Evolutionary conservation across 2,113 vertebrate species (phyloP).

Genomic region (Myiozetetes cayanensis): DNA sequence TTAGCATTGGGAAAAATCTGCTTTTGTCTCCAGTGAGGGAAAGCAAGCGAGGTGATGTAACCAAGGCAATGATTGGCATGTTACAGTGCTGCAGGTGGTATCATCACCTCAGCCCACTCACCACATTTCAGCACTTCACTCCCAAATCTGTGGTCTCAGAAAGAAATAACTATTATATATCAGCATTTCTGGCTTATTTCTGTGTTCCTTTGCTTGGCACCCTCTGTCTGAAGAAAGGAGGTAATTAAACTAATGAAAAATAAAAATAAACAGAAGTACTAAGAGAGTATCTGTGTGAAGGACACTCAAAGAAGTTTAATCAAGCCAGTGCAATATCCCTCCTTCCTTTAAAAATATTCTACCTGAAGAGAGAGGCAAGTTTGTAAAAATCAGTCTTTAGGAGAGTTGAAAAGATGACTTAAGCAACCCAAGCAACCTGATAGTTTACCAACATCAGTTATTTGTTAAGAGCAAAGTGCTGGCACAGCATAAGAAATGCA

Average conservation of each 20-base stretch:
- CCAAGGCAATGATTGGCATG: background rate
- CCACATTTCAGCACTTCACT: constrained; percentile 7
- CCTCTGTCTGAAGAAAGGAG: no score
- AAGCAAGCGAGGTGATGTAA: constrained; percentile 2
- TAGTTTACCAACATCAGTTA: background rate
- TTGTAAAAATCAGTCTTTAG: background rate
- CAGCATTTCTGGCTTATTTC: background rate
- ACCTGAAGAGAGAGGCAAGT: background rate
- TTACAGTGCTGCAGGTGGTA: background rate
- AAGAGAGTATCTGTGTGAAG: background rate
- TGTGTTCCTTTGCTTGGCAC: background rate
- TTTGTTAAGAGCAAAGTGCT: background rate
- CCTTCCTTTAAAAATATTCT: background rate
- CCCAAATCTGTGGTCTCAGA: background rate
- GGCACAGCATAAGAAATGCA: background rate
- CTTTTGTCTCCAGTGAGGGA: background rate
- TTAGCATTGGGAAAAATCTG: background rate
- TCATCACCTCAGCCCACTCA: constrained; percentile 41
- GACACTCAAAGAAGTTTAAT: background rate
- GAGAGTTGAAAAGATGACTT: background rate
- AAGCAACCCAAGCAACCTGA: background rate
- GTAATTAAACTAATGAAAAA: background rate
- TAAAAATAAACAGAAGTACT: background rate
- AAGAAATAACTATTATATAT: background rate
- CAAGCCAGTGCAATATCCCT: background rate